These are phyloP conservation scores for Diabrotica balteata DNA, from an alignment of 2,888 invertebrate species.

Conservation along the genomic window DNA sequence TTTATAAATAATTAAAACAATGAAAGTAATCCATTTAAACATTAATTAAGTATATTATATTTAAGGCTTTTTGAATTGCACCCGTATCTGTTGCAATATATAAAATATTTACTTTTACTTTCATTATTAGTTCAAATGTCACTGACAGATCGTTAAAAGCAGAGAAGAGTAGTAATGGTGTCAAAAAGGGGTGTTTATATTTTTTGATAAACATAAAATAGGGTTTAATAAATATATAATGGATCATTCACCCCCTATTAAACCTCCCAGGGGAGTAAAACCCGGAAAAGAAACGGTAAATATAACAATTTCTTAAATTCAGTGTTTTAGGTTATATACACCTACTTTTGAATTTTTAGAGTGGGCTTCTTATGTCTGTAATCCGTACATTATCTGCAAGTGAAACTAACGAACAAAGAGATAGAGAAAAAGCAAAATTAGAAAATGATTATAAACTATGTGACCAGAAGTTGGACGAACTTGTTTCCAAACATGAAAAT, in stretches of 20 bases:
- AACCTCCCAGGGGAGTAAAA: slow-evolving; percentile 87
- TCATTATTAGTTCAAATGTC: neutral
- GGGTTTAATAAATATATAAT: slow-evolving; percentile 30
- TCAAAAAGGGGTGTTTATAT: slow-evolving; percentile 25
- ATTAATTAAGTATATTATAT: no score
- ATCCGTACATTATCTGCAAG: slow-evolving; percentile 93
- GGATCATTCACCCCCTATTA: slow-evolving; percentile 72
- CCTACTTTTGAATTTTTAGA: slow-evolving; percentile 62
- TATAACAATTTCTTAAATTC: slow-evolving; percentile 9
- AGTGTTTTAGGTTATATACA: slow-evolving; percentile 29
- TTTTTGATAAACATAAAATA: slow-evolving; percentile 12
- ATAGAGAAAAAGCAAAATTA: slow-evolving; percentile 90
- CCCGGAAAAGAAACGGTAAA: slow-evolving; percentile 85
- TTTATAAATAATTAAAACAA: no score
- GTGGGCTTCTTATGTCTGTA: slow-evolving; percentile 90
- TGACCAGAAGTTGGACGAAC: slow-evolving; percentile 85
- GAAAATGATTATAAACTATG: slow-evolving; percentile 93
- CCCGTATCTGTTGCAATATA: no score
- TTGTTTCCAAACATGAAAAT: slow-evolving; percentile 86
- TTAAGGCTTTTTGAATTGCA: no score
- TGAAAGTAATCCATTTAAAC: no score
- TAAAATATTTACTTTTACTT: no score
- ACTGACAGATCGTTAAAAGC: neutral
- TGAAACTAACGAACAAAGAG: slow-evolving; percentile 91
- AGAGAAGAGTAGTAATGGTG: slow-evolving; percentile 19